Base-by-base conservation (phyloP, 2,888 invertebrate species). In the Zygothrica quintamaculata region DNA sequence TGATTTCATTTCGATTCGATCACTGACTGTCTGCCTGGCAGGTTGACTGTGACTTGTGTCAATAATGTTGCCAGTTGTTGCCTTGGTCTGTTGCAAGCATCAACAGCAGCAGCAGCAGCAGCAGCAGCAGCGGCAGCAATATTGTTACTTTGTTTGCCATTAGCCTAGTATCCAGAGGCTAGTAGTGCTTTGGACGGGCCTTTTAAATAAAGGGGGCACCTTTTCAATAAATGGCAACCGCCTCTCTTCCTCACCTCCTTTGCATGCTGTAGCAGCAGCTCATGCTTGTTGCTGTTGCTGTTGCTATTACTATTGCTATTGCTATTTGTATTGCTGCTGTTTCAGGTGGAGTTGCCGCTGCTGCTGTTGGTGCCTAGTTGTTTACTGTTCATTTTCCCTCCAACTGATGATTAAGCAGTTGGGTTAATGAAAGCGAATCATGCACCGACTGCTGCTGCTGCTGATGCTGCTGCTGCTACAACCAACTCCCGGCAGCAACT, bases 371-470 rank as follows among this genome's bases (percentile, higher is more conserved):
- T 43, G n/a, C 26, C 4, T 18, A 2, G 11, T n/a, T 26, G 18
- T 22, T 22, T 5, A 26, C 36, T 39, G 34, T 12, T 43, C 29
- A n/a, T 26, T 43, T 37, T 52, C 36, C 51, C 50, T 15, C 39
- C 70, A 61, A 43, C 53, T 72, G 70, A 77, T 87, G 87, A 84
- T 87, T 84, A 87, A 87, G 82, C 85, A 84, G 74, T 78, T 84
- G 76, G 76, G 66, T 66, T 84, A 84, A 87, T 87, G 87, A 84
- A 84, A 84, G 78, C 78, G 67, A 84, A 84, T 72, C 87, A 87
- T 82, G 87, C 84, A 74, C 65, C 58, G 44, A 40, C 71, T 56
- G 43, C 65, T 51, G 22, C 57, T 7, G 11, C 39, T 5, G 8
- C 15, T 25, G n/a, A n/a, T n/a, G n/a, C n/a, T 6, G 22, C 43